A percentile compares a stretch with the other conserved stretches of the same genome.
These are phyloP conservation scores for Stramonita haemastoma DNA, from an alignment of 2,888 invertebrate species.

Conservation along the genomic window DNA sequence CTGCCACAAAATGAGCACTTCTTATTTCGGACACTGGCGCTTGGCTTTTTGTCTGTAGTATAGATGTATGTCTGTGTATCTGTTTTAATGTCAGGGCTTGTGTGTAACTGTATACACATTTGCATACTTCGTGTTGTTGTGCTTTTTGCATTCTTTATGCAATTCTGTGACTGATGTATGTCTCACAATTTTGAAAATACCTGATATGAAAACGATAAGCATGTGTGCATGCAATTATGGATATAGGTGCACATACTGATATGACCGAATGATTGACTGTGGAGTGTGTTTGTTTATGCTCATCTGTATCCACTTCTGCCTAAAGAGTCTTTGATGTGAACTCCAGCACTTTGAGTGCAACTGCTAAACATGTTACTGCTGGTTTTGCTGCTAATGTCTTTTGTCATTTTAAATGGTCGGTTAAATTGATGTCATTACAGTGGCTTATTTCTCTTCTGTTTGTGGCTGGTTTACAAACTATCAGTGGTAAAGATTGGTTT, in stretches of 20 bases:
- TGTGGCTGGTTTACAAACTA: neutral
- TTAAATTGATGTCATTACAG: neutral
- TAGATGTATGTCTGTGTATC: no score
- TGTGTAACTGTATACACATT: neutral
- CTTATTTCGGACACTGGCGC: no score
- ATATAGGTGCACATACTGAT: neutral
- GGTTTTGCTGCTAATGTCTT: neutral
- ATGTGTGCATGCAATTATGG: neutral
- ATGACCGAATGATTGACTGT: neutral
- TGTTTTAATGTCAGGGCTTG: no score
- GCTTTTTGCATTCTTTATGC: neutral
- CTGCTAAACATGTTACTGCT: constrained; percentile 4
- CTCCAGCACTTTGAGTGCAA: neutral
- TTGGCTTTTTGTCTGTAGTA: no score
- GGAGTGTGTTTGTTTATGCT: neutral
- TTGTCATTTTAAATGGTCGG: neutral
- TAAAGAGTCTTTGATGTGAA: neutral
- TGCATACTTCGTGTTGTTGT: neutral
- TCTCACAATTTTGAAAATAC: neutral
- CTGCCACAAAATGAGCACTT: no score
- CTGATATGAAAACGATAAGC: neutral
- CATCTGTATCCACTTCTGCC: neutral
- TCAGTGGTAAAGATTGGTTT: neutral
- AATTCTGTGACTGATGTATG: neutral
- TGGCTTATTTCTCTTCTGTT: neutral